phyloP scores from a whole-genome alignment of 2,888 invertebrate species.

The Pterostichus niger region DNA sequence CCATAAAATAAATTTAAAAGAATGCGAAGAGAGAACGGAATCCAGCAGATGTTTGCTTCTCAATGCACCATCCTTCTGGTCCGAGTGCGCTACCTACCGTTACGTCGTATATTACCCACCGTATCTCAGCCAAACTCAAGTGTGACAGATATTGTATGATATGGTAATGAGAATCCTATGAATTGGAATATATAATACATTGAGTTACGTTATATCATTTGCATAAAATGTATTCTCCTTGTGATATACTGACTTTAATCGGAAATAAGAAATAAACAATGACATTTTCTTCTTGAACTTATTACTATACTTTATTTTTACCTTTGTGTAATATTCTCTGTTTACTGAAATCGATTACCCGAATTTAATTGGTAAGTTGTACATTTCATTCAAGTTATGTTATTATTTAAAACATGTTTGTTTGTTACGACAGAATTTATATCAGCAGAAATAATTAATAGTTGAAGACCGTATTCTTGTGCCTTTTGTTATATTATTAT shows the following conservation, averaged over 20 bases:
- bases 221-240: slow-evolving; percentile 59
- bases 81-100: slow-evolving; percentile 13
- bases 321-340: too few relatives aligned
- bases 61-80: slow-evolving; percentile 18
- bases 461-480: too few relatives aligned
- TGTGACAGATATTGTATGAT: slow-evolving; percentile 66
- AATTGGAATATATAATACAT: slow-evolving; percentile 63
- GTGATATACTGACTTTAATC: slow-evolving; percentile 53
- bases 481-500: too few relatives aligned
- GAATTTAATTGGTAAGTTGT: too few relatives aligned
- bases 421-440: too few relatives aligned
- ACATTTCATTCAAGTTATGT: too few relatives aligned
- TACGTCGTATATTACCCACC: slow-evolving; percentile 38
- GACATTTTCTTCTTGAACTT: not conserved
- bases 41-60: slow-evolving; percentile 31
- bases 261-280: slow-evolving; percentile 43
- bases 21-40: slow-evolving; percentile 43
- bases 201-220: slow-evolving; percentile 58
- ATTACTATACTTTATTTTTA: too few relatives aligned
- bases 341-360: too few relatives aligned
- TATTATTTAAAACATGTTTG: too few relatives aligned
- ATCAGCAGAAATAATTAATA: too few relatives aligned
- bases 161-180: slow-evolving; percentile 66
- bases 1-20: slow-evolving; percentile 60
- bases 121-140: slow-evolving; percentile 55